phyloP scores from a whole-genome alignment of 2,888 invertebrate genomes.

The Scaptomyza tumidula region DNA sequence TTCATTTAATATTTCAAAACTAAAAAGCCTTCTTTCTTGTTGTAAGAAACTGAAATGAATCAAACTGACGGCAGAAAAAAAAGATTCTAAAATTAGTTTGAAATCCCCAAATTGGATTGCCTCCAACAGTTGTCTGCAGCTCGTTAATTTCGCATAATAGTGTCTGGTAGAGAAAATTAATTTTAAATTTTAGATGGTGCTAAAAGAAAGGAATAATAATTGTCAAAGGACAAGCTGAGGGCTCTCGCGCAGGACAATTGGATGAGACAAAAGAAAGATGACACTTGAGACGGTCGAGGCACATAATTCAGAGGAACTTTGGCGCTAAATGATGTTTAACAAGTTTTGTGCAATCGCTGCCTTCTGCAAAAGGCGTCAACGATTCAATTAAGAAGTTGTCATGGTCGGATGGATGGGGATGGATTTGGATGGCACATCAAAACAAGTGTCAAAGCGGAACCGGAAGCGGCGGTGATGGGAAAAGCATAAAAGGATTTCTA shows the following conservation, averaged over 20 bases:
- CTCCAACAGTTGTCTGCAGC: conserved; percentile 15
- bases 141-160: conserved; percentile 45
- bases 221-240: conserved; percentile 58
- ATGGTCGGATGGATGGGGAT: background rate
- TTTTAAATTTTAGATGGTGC: conserved; percentile 69
- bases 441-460: conserved; percentile 79
- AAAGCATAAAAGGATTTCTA: conserved; percentile 52
- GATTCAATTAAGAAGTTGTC: conserved; percentile 56
- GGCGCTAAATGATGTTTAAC: conserved; percentile 64
- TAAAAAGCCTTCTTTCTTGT: too few relatives aligned
- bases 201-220: conserved; percentile 52
- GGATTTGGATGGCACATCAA: conserved; percentile 38
- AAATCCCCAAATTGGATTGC: conserved; percentile 18
- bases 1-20: too few relatives aligned
- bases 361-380: conserved; percentile 24
- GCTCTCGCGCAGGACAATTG: conserved; percentile 39
- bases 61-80: background rate
- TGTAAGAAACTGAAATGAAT: background rate
- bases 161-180: conserved; percentile 60
- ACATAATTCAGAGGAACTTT: conserved; percentile 64
- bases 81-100: background rate
- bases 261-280: conserved; percentile 65
- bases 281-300: conserved; percentile 74
- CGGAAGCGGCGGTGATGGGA: conserved; percentile 62
- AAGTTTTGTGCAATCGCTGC: conserved; percentile 68